Evolutionary conservation across 2,888 invertebrate species (phyloP).

Genomic region (Sepiola atlantica): DNA sequence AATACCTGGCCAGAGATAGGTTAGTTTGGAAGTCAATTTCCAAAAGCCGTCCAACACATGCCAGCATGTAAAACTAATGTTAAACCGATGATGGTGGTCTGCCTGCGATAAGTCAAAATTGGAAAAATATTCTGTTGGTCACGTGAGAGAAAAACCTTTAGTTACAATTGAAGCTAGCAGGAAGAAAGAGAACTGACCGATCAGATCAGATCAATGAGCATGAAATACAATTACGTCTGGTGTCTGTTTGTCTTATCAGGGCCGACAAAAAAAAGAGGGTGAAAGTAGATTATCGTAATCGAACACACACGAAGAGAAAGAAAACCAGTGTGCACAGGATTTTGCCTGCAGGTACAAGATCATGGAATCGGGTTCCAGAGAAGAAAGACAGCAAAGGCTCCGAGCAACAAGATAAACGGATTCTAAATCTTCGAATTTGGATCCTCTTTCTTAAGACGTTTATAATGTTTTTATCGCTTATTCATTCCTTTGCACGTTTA

Average conservation of each 20-base stretch:
- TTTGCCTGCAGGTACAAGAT: neutral
- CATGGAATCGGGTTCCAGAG: neutral
- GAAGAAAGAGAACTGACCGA: neutral
- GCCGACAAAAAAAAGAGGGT: neutral
- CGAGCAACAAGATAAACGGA: neutral
- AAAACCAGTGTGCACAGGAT: neutral
- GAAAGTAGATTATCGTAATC: neutral
- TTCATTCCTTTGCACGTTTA: neutral
- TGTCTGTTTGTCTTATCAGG: neutral
- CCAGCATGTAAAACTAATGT: too few species aligned
- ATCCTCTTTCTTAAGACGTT: neutral
- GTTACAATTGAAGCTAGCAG: neutral
- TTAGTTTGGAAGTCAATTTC: too few species aligned
- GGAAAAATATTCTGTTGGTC: neutral
- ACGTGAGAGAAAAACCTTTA: neutral
- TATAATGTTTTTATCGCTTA: neutral
- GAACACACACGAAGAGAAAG: neutral
- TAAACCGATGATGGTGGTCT: neutral
- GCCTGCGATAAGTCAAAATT: neutral
- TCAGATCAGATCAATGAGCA: neutral
- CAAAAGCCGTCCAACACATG: too few species aligned
- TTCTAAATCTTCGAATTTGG: neutral
- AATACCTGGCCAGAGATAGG: too few species aligned
- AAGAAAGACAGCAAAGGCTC: neutral
- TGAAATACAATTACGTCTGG: conserved; percentile 19